Percentiles rank a stretch among this genome's conserved stretches.
Evolutionary conservation across 2,797 vertebrate species (phyloP).

Genomic region (Myripristis murdjan): DNA sequence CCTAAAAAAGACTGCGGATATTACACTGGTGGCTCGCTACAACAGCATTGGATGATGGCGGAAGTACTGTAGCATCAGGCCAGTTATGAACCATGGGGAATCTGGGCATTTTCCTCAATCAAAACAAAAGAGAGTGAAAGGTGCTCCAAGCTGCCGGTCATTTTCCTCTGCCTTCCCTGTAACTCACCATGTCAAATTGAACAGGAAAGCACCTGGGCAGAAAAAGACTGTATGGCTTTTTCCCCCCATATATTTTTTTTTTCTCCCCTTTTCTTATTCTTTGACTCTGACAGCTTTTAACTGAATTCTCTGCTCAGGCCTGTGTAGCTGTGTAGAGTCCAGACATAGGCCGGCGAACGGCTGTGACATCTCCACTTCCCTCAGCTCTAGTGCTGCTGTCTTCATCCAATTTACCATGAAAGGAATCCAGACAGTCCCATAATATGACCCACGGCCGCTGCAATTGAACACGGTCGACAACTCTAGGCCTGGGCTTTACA

Average conservation of each 20-base stretch:
- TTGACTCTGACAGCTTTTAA: slow-evolving; percentile 61
- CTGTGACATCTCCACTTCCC: slow-evolving; percentile 72
- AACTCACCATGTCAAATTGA: slow-evolving; percentile 39
- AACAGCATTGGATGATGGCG: slow-evolving; percentile 1
- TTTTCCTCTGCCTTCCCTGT: background rate
- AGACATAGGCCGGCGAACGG: slow-evolving; percentile 55
- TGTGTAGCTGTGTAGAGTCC: slow-evolving; percentile 47
- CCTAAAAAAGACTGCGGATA: slow-evolving; percentile 23
- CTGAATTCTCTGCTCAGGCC: slow-evolving; percentile 59
- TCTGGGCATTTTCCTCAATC: slow-evolving; percentile 14
- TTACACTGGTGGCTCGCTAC: slow-evolving; percentile 16
- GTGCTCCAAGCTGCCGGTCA: background rate
- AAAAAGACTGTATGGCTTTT: slow-evolving; percentile 38
- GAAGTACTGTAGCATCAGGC: slow-evolving; percentile 12
- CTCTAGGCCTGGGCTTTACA: slow-evolving; percentile 54
- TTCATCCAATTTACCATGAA: slow-evolving; percentile 80
- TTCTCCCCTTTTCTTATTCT: slow-evolving; percentile 15
- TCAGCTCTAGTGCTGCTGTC: slow-evolving; percentile 60
- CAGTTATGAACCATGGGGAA: slow-evolving; percentile 28
- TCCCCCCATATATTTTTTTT: slow-evolving; percentile 57
- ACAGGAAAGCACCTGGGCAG: slow-evolving; percentile 50
- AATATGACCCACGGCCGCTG: slow-evolving; percentile 63
- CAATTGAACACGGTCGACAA: slow-evolving; percentile 57
- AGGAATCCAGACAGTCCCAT: slow-evolving; percentile 68
- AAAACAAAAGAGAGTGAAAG: slow-evolving; percentile 29